A percentile compares a stretch with the other conserved stretches of the same genome.
Evolutionary conservation across 2,888 invertebrate genomes (phyloP).

Genomic region (Eledone cirrhosa): DNA sequence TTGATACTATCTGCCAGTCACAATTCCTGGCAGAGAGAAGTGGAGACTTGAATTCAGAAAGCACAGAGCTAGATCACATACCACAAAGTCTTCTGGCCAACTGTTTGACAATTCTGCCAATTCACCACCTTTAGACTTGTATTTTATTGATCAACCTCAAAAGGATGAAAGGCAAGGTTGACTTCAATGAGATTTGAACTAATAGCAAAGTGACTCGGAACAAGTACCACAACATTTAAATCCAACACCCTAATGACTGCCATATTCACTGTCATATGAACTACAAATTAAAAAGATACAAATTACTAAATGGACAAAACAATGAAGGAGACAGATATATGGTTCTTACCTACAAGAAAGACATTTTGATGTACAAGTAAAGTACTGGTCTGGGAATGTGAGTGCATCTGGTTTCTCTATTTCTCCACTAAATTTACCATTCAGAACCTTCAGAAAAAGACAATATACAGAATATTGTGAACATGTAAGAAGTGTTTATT

Average conservation of each 20-base stretch:
- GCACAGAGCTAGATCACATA: too few species aligned
- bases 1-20: too few species aligned
- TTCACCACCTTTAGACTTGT: too few species aligned
- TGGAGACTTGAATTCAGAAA: too few species aligned
- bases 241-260: not conserved
- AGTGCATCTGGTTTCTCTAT: constrained; percentile 73
- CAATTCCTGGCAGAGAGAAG: too few species aligned
- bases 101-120: too few species aligned
- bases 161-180: too few species aligned
- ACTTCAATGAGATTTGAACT: too few species aligned
- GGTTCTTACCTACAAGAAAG: constrained; percentile 74
- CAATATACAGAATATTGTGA: constrained; percentile 14
- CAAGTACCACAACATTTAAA: not conserved
- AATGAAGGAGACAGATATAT: constrained; percentile 9
- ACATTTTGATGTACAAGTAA: constrained; percentile 79
- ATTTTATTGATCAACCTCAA: too few species aligned
- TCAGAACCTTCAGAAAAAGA: constrained; percentile 71
- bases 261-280: not conserved
- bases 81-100: too few species aligned
- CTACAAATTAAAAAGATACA: too few species aligned
- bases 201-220: too few species aligned
- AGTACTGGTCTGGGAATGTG: constrained; percentile 81
- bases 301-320: not conserved
- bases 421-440: constrained; percentile 79
- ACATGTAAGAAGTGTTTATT: not conserved